These are phyloP conservation scores for Pungitius pungitius DNA, from an alignment of 2,113 vertebrate genomes.

Conservation along the genomic window DNA sequence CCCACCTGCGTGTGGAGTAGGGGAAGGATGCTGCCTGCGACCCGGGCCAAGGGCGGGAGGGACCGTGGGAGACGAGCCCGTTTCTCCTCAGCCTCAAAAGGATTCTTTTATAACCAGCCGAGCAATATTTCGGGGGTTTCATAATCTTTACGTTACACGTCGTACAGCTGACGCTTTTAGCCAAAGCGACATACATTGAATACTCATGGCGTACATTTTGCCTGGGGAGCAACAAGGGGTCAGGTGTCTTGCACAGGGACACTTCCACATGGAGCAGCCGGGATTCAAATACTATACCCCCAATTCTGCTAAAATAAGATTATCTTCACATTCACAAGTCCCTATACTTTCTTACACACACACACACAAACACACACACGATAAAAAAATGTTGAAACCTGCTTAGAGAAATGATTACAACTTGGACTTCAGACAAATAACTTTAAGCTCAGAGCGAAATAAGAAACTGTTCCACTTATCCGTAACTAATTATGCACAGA, in stretches of 20 bases:
- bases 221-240: too few species aligned
- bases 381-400: conserved; percentile 6
- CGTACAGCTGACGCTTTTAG: too few species aligned
- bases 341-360: not conserved
- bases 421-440: conserved; percentile 14
- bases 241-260: too few species aligned
- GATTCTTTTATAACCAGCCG: conserved; percentile 50
- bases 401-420: conserved; percentile 16
- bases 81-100: conserved; percentile 45
- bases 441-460: not conserved
- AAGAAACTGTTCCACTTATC: not conserved
- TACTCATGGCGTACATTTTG: too few species aligned
- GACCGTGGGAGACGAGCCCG: conserved; percentile 47
- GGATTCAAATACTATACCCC: too few species aligned
- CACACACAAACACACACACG: not conserved
- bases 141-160: too few species aligned
- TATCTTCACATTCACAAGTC: conserved; percentile 8
- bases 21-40: conserved; percentile 35
- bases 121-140: conserved; percentile 36
- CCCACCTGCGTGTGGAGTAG: conserved; percentile 62
- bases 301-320: conserved; percentile 17
- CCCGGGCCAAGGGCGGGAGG: conserved; percentile 45
- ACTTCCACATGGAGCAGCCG: too few species aligned
- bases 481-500: conserved; percentile 7
- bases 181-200: too few species aligned